Evolutionary conservation across 2,113 vertebrate genomes (phyloP), one percentile per base, ranked within the genome.

Genomic region (Tragulus kanchil): DNA sequence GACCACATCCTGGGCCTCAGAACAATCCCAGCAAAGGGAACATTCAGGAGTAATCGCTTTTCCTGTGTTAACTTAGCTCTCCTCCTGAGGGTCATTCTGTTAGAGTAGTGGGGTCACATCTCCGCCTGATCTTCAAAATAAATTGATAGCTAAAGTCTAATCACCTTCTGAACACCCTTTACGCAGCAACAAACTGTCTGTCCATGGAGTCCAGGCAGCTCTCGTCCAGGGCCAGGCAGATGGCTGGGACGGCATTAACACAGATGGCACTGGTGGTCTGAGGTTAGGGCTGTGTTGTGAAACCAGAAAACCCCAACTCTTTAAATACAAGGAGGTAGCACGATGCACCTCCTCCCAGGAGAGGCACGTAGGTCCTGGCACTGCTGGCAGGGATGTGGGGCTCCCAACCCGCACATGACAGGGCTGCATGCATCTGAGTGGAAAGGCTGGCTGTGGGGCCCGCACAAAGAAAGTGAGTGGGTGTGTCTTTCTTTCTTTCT

Each of bases 61-160:
- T 61, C 36, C 59, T 73, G 17, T 45, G 69, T 42, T 52, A 65
- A 59, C 42, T 58, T 19, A 56, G 56, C 12, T 81, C 28, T 58
- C 82, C 26, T 61, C 79, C 19, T 48, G 8, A 16, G 13, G 67
- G 19, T 9, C 52, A 61, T 42, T 95, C 58, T 93, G 16, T 65
- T 9, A 64, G 25, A 23, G 59, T 9, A 17, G 36, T 64, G 31
- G 67, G 31, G 61, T 73, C 81, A 71, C 2, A 0, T 23, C 21
- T 95, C 42, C 64, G 62, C 52, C 36, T n/a, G 85, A 50, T 81
- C 78, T 50, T 83, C 59, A 58, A 77, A 52, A 62, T 89, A 52
- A 73, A 48, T 6, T 52, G 81, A 26, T 23, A 81, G 50, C 48
- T 48, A 21, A 6, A 54, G 56, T 54, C 48, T 71, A 54, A 28